Base-by-base conservation (phyloP, 2,113 vertebrate genomes). In the Mobula hypostoma region DNA sequence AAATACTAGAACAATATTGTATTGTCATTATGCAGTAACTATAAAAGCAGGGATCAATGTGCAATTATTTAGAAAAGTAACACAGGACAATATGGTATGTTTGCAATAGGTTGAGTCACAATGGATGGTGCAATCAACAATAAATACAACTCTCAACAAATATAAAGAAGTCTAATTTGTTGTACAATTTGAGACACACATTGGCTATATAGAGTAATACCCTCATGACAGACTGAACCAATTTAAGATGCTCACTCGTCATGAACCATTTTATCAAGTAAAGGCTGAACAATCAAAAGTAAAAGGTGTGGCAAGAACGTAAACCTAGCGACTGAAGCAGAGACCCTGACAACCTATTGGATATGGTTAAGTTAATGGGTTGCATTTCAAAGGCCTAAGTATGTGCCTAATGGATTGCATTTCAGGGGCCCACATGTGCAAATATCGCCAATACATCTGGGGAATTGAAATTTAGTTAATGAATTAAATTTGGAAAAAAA, bases 41-140 rank as follows among this genome's bases (percentile, higher is more conserved):
- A n/a, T 90, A 11, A 32, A 90, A 66, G 15, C 85, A 66, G 66
- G 58, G 85, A 66, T 66, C 27, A 88, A 63, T 88, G 58, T 88
- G 12, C 56, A 88, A 68, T 90, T 90, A 68, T 90, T 63, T 90
- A 90, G 61, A 90, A 90, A 90, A 90, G 85, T 68, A 66, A 90
- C 27, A 12, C 85, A 90, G 85, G 85, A 90, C 61, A 90, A 32
- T 90, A 36, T 90, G 85, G 36, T 15, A 90, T 61, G 56, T 66
- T 90, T 90, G 85, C 63, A 15, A 68, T 12, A 63, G 24, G 58
- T 11, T 63, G 8, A 68, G 15, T 68, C 58, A 90, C 58, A 29
- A 90, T 90, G 85, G 85, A 90, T 90, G 85, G 85, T 90, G 61
- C 58, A 90, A 68, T 21, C 61, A 61, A 68, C 61, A 90, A 90